Conservation (phyloP, 2,113 vertebrate genomes). For the Tursiops truncatus region DNA sequence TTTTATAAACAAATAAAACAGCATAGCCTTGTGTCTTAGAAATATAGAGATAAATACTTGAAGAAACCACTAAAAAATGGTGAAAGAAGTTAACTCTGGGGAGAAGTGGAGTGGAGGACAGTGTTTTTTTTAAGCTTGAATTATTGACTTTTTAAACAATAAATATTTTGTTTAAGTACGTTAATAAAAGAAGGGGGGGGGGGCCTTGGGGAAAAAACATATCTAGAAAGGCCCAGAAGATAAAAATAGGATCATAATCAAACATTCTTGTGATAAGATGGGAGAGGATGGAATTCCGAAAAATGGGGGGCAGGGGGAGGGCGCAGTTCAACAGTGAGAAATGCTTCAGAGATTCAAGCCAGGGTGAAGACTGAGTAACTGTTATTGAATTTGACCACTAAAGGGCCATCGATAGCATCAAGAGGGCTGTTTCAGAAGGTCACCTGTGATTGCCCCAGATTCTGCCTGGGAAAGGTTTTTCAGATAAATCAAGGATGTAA, state of each 20-base stretch:
- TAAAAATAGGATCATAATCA: not conserved
- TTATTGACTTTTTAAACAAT: not conserved
- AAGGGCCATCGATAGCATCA: not conserved
- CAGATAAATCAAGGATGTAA: not conserved
- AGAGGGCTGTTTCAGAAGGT: not conserved
- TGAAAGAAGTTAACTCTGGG: not conserved
- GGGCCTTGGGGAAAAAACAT: not conserved
- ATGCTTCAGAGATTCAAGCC: not conserved
- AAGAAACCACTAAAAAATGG: not conserved
- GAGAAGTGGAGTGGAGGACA: not conserved
- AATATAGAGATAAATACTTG: not conserved
- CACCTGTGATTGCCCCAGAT: not conserved
- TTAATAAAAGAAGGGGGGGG: not conserved
- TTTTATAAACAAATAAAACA: slow-evolving; percentile 23
- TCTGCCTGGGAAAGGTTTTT: not conserved
- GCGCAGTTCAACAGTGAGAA: not conserved
- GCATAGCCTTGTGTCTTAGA: not conserved
- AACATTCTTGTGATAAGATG: not conserved
- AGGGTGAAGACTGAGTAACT: not conserved
- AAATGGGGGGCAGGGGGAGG: too few species aligned
- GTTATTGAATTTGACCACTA: not conserved
- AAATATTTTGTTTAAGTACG: not conserved
- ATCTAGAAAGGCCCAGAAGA: not conserved
- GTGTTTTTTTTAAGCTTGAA: not conserved
- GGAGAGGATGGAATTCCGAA: not conserved